Percentiles rank a stretch among this genome's conserved stretches.
Evolutionary conservation across 2,113 vertebrate genomes (phyloP).

Genomic region (Dromiciops gliroides): DNA sequence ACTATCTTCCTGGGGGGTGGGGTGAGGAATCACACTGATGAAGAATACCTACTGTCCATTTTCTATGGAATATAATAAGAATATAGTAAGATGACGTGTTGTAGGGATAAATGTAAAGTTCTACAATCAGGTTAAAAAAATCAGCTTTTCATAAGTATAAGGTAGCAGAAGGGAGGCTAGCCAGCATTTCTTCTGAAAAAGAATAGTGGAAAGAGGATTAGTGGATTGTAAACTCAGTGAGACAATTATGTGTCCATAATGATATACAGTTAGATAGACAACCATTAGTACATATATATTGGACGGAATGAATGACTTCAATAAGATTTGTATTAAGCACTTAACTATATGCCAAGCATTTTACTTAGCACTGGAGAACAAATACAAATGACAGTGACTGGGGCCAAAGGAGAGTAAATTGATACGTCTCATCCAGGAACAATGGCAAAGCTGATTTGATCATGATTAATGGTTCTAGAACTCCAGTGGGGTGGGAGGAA

Average conservation of each 20-base stretch:
- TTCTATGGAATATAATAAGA: background rate
- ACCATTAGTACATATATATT: background rate
- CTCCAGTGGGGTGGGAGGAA: background rate
- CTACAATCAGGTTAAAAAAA: background rate
- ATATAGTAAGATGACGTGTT: background rate
- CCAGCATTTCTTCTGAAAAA: background rate
- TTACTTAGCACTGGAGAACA: background rate
- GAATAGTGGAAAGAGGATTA: background rate
- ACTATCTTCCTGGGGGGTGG: no score
- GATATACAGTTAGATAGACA: background rate
- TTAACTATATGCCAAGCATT: background rate
- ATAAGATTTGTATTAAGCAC: background rate
- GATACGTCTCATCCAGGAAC: no score
- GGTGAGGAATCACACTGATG: background rate
- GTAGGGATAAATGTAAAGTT: background rate
- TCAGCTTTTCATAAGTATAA: background rate
- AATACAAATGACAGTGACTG: background rate
- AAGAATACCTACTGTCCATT: background rate
- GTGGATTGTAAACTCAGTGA: background rate
- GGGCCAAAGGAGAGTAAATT: background rate
- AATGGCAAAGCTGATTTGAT: background rate
- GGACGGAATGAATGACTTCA: background rate
- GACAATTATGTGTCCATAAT: background rate
- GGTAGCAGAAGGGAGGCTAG: background rate
- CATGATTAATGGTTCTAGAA: background rate